Evolutionary conservation across 1,140 invertebrate species (phyloP), one percentile per base, ranked within the genome.

Genomic region (Drosophila busckii): DNA sequence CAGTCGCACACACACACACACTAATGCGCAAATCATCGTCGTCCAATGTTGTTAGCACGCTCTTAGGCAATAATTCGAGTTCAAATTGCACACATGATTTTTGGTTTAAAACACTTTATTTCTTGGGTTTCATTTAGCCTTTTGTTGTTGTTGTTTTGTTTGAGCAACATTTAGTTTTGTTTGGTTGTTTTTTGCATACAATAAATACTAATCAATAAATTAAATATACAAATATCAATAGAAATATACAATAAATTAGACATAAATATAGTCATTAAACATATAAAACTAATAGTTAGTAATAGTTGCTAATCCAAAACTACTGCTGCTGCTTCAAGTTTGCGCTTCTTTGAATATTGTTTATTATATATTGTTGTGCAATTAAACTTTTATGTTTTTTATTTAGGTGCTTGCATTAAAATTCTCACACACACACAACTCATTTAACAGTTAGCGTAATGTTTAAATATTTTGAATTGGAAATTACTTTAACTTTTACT

Each of bases 81-180:
- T 78, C 61, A 54, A 65, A 65, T 55, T 52, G 58, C 46, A 71
- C 49, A 61, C 52, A 8, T 10, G 20, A 13, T 25, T 32, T 53
- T 80, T 70, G 70, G 76, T 82, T 82, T 82, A 83, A 82, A 82
- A 82, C 75, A 82, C 76, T 82, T 82, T 82, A 82, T 82, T 82
- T 82, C 70, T 82, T 82, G 70, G 62, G 53, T 45, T 82, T 60
- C 42, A 29, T 67, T 67, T 67, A 67, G 59, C 59, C 63, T 67
- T 67, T 50, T 42, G 53, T 55, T 66, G 68, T 48, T 34, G 29
- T 55, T 63, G 58, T 55, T n/a, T n/a, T n/a, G n/a, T n/a, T n/a
- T n/a, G n/a, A n/a, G n/a, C n/a, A 64, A 70, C 73, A 67, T 67
- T 73, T 69, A 65, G 29, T 49, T 44, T 6, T 7, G 29, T 46